These are phyloP conservation scores for Synergus itoensis DNA, from an alignment of 2,888 invertebrate genomes.

Conservation along the genomic window DNA sequence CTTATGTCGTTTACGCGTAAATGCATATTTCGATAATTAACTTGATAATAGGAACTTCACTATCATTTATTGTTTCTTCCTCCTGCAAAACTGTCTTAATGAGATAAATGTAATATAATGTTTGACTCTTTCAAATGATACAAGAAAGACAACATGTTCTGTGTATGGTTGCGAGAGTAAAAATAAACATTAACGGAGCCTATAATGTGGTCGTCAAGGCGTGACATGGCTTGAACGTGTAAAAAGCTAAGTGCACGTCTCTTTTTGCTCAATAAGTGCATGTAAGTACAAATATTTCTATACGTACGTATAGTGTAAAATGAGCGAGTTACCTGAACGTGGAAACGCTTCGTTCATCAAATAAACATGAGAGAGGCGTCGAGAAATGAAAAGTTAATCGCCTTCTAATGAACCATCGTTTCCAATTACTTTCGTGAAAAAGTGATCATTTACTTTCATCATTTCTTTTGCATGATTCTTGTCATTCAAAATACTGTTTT, in stretches of 20 bases:
- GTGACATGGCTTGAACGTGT: conserved; percentile 62
- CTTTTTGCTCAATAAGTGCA: conserved; percentile 27
- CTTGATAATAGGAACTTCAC: background rate
- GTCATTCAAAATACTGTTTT: no score
- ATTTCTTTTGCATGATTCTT: background rate
- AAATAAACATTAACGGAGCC: conserved; percentile 70
- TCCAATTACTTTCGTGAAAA: conserved; percentile 9
- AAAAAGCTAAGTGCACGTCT: conserved; percentile 28
- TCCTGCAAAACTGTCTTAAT: background rate
- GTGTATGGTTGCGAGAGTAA: conserved; percentile 35
- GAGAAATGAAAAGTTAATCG: conserved; percentile 1
- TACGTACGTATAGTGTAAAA: background rate
- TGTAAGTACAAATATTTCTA: conserved; percentile 28
- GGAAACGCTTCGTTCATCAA: conserved; percentile 23
- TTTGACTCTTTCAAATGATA: background rate
- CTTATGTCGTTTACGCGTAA: background rate
- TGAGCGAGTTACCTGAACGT: conserved; percentile 22
- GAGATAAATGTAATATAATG: background rate
- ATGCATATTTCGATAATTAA: background rate
- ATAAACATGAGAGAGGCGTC: conserved; percentile 29
- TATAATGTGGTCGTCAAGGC: conserved; percentile 73
- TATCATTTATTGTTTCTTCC: background rate
- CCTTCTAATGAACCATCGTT: background rate
- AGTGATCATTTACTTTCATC: background rate
- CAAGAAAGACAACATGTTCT: background rate